Evolutionary conservation across 2,888 invertebrate species (phyloP), one percentile per base, ranked within the genome.

Genomic region (Drosophila affinis): DNA sequence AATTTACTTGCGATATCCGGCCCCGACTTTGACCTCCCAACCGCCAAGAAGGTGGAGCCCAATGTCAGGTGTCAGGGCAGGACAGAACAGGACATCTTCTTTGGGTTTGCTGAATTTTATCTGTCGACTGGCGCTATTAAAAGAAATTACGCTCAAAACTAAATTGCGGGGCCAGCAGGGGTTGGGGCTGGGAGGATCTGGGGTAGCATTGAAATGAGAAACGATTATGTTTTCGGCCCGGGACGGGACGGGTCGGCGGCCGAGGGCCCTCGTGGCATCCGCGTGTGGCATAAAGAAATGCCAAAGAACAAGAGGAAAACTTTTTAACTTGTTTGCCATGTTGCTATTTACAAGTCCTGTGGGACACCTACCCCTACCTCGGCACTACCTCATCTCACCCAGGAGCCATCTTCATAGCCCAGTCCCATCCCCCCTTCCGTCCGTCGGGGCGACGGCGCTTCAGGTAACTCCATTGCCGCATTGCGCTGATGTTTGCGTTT

Each of bases 141-240:
- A 91, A 90, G 91, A 90, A 91, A 91, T 91, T 90, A 89, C 90
- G 86, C 87, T 91, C 86, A 89, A 89, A 91, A 91, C 89, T 89
- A 90, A 91, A 91, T 90, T 90, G 89, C 86, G 89, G 87, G 78
- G 70, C 79, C 80, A 78, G 72, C 75, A 77, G 74, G 57, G 48
- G 39, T 51, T 24, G 44, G 39, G 18, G 17, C 18, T 18, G 18
- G 18, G 32, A 52, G 39, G 29, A 44, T 29, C n/a, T 48, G 64
- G 69, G 76, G 32, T 10, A 75, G 79, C 87, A 89, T 87, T 89
- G 88, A 91, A 91, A 91, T 92, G 91, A 91, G 90, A 90, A 91
- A 90, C 91, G 91, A 91, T 92, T 91, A 90, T 91, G 83, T 85
- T 82, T n/a, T 87, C 9, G 29, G 29, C 2, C 29, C 29, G 87